phyloP scores from a whole-genome alignment of 2,113 vertebrate species.

The Syrmaticus mikado region DNA sequence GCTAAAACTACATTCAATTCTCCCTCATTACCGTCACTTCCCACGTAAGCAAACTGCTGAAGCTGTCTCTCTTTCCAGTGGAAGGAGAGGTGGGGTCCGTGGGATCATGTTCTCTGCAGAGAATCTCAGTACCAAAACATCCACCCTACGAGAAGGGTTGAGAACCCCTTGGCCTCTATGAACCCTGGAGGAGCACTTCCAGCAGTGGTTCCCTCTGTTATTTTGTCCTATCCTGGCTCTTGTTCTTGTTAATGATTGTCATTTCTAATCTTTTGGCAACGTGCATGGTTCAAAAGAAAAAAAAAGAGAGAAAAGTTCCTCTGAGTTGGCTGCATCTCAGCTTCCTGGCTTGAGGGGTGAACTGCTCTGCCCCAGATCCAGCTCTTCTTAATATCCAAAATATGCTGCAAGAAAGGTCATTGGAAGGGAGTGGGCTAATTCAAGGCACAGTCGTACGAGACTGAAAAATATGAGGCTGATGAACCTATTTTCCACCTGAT shows the following conservation, averaged over 20 bases:
- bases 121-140: neutral
- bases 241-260: neutral
- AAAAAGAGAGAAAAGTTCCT: neutral
- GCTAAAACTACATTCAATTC: neutral
- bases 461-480: neutral
- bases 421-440: conserved; percentile 1
- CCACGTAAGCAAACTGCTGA: conserved; percentile 3
- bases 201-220: conserved; percentile 35
- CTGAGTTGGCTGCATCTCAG: conserved; percentile 16
- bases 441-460: neutral
- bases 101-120: neutral
- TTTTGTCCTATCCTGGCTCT: conserved; percentile 5
- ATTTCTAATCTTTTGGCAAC: conserved; percentile 63
- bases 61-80: neutral
- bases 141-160: neutral
- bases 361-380: neutral
- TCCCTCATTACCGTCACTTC: conserved; percentile 21
- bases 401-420: conserved; percentile 12
- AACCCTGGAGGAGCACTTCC: neutral
- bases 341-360: conserved; percentile 24
- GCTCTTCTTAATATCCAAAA: neutral
- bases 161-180: conserved; percentile 18
- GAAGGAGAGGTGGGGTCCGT: conserved; percentile 50
- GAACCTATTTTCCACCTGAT: neutral
- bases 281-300: fast-evolving